Evolutionary conservation across 2,888 invertebrate species (phyloP), one percentile per base, ranked within the genome.

Genomic region (Perizoma flavofasciatum): DNA sequence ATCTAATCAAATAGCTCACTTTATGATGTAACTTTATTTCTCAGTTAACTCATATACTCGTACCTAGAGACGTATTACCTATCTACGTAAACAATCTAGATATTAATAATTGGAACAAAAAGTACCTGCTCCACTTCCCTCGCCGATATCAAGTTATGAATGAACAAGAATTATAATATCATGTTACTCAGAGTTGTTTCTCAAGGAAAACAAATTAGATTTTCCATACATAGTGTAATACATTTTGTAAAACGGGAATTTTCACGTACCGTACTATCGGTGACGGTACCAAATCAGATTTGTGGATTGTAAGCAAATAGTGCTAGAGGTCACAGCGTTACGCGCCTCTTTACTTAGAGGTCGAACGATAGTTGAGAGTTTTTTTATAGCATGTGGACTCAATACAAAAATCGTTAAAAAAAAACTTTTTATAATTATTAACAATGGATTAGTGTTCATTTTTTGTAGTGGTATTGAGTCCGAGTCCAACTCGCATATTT

Each of bases 111-210:
- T 52, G n/a, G 61, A 55, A 49, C 58, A 34, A 49, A 49, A 46
- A 43, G 46, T 49, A 22, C 7, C 49, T 62, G 65, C 54, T 61
- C 63, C 63, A 59, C 54, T 68, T 63, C 49, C 54, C 50, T 11
- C 56, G 43, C 37, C 33, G 57, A 61, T 53, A 57, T 65, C 66
- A 61, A 59, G 61, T 59, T 51, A 56, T 59, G 63, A 61, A 56
- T 66, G 61, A 61, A 45, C 43, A 52, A 63, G 50, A 33, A 37
- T 51, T 7, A 37, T 6, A 46, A 33, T 57, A 60, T 66, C 55
- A 47, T 22, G 47, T 65, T 57, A 48, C 57, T 58, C n/a, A 9
- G 41, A 39, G 45, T 55, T 22, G 22, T 22, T 22, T 49, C 48
- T 49, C 6, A 49, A 35, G 22, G 47, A 49, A 55, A 32, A 35